Evolutionary conservation across 1,140 invertebrate species (phyloP).

Genomic region (Helicorthomorpha holstii): DNA sequence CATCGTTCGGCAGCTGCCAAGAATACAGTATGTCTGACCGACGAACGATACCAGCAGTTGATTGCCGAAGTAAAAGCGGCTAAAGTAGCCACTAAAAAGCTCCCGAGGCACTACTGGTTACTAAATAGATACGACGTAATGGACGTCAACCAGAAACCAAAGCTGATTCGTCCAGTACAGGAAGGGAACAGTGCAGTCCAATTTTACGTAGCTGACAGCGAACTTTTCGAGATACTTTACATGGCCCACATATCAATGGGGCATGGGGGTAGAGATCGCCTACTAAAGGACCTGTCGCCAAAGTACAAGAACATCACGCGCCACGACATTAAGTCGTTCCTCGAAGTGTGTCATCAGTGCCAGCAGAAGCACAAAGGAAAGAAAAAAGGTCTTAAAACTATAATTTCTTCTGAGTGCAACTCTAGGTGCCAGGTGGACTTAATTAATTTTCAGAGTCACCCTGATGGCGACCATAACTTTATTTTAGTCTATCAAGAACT

Average conservation of each 20-base stretch:
- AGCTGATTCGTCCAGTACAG: slow-evolving; percentile 4
- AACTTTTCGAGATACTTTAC: slow-evolving; percentile 10
- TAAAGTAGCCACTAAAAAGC: slow-evolving; percentile 6
- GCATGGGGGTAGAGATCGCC: slow-evolving; percentile 8
- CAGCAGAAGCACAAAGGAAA: slow-evolving; percentile 1
- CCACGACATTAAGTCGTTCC: slow-evolving; percentile 4
- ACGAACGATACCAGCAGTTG: no score
- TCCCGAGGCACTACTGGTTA: slow-evolving; percentile 7
- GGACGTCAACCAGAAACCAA: slow-evolving; percentile 3
- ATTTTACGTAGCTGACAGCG: slow-evolving; percentile 7
- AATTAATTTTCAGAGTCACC: slow-evolving; percentile 27
- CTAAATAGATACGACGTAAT: slow-evolving; percentile 6
- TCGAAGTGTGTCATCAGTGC: slow-evolving; percentile 6
- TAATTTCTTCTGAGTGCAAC: slow-evolving; percentile 6
- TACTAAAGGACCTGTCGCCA: slow-evolving; percentile 6
- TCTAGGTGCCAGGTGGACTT: slow-evolving; percentile 28
- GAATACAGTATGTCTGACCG: no score
- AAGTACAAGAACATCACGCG: slow-evolving; percentile 8
- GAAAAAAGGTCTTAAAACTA: slow-evolving; percentile 5
- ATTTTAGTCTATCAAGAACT: slow-evolving; percentile 31
- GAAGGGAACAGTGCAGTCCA: not conserved
- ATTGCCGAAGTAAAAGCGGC: slow-evolving; percentile 8
- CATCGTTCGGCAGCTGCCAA: no score
- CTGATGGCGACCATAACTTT: slow-evolving; percentile 26
- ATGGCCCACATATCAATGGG: slow-evolving; percentile 3